Conservation (phyloP, 1,140 invertebrate species). For the Drosophila punjabiensis region DNA sequence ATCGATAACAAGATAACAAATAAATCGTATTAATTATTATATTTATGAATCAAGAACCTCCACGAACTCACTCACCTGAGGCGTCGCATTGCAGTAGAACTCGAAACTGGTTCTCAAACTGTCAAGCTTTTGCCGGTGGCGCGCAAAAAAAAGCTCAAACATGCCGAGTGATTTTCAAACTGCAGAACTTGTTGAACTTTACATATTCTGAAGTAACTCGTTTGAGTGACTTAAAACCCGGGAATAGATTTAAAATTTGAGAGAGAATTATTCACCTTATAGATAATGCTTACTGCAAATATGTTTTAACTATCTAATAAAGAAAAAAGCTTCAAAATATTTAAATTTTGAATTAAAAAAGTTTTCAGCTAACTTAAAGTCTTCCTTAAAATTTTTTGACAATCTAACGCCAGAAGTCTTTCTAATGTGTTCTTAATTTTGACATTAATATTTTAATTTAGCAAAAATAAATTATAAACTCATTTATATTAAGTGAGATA, state of each 20-base stretch:
- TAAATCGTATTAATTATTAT: slow-evolving; percentile 51
- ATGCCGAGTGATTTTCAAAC: slow-evolving; percentile 16
- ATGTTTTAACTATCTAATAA: too few species aligned
- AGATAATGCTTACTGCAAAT: too few species aligned
- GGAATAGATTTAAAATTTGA: too few species aligned
- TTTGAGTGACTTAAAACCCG: neutral
- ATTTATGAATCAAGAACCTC: slow-evolving; percentile 60
- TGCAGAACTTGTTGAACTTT: neutral
- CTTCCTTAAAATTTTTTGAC: too few species aligned
- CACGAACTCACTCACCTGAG: slow-evolving; percentile 2
- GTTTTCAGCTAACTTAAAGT: too few species aligned
- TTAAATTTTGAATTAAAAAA: too few species aligned
- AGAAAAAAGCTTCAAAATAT: too few species aligned
- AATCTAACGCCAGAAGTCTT: too few species aligned
- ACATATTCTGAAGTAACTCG: neutral
- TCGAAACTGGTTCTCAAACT: slow-evolving; percentile 36
- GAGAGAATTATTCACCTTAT: too few species aligned
- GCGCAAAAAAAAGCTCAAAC: slow-evolving; percentile 41
- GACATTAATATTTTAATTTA: too few species aligned
- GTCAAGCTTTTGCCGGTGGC: slow-evolving; percentile 37
- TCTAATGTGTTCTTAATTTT: too few species aligned
- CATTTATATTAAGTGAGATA: neutral
- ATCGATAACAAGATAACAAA: slow-evolving; percentile 74
- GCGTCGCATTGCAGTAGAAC: slow-evolving; percentile 67
- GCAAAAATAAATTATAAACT: neutral